Base-by-base conservation (phyloP, 2,113 vertebrate genomes). In the Fregetta grallaria region DNA sequence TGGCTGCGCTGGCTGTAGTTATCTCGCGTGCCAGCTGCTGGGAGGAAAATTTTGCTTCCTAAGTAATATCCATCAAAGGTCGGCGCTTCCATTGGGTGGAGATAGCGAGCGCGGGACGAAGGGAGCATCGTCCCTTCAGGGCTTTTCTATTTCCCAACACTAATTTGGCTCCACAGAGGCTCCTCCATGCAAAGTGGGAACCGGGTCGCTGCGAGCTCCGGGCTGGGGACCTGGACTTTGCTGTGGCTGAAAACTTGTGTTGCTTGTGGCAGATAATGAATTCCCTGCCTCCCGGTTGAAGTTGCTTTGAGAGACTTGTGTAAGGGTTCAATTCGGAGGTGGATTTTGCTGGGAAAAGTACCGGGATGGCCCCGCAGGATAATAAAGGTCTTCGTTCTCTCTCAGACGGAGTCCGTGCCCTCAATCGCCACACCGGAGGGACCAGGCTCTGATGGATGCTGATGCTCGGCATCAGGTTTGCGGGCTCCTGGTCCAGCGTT, bases 11-110 rank as follows among this genome's bases (percentile, higher is more conserved):
- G 61, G n/a, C 84, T 53, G 50, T 27, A 75, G 80, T 96, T 95
- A 95, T 95, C 93, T 93, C 2, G 0, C 1, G 11, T 86, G 75
- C 89, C 96, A 97, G 95, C 96, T 95, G 96, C 68, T 17, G 4
- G 78, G 61, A 92, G 86, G 81, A 63, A 88, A 91, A 94, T 91
- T 82, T 38, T 87, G 53, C 92, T 88, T 82, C 91, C 92, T 88
- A 77, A 96, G 83, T 94, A 81, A 70, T 90, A 86, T 77, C 89
- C 78, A 15, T 86, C 93, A 36, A 61, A 90, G 83, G 47, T 55
- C 0, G 2, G 80, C 2, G 7, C 91, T 95, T 88, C 80, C 93
- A 75, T 61, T 15, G 10, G 53, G 65, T 3, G 13, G 62, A 89
- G 95, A 49, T 8, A 72, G 85, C 0, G 3, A 56, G 62, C 0